Percentiles rank a stretch among this genome's conserved stretches.
Evolutionary conservation across 2,113 vertebrate species (phyloP).

Genomic region (Pipa parva): DNA sequence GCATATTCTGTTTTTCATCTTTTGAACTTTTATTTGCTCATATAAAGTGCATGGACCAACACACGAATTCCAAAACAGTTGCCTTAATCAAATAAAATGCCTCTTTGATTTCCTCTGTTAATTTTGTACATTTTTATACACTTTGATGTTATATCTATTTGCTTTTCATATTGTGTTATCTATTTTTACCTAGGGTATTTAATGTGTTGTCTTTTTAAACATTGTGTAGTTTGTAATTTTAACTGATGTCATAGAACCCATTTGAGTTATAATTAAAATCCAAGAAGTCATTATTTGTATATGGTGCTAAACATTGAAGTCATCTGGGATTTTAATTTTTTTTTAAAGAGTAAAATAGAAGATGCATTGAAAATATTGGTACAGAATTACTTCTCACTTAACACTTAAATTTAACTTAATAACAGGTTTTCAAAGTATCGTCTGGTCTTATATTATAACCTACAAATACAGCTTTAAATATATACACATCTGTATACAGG

Average conservation of each 20-base stretch:
- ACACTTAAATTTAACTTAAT: constrained; percentile 25
- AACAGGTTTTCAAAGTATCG: constrained; percentile 40
- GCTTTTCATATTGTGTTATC: constrained; percentile 78
- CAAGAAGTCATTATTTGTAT: constrained; percentile 50
- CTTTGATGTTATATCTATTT: constrained; percentile 69
- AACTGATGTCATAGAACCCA: constrained; percentile 58
- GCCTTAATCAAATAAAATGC: constrained; percentile 52
- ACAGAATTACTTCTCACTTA: constrained; percentile 25
- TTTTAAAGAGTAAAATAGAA: constrained; percentile 42
- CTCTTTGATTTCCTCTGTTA: constrained; percentile 57
- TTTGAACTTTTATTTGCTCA: constrained; percentile 17
- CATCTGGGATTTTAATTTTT: constrained; percentile 44
- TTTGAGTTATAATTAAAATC: constrained; percentile 50
- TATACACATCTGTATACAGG: too few species aligned
- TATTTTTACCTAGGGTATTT: constrained; percentile 89
- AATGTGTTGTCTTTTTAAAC: constrained; percentile 68
- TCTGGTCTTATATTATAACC: constrained; percentile 29
- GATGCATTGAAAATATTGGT: constrained; percentile 42
- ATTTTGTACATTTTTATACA: constrained; percentile 78
- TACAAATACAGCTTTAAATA: constrained; percentile 29
- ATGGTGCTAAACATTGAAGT: constrained; percentile 53
- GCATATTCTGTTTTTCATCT: background rate
- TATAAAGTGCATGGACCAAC: constrained; percentile 31
- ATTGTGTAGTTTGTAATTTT: constrained; percentile 63
- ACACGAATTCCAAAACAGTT: constrained; percentile 49